Evolutionary conservation across 2,113 vertebrate species (phyloP).

Genomic region (Prochilodus magdalenae): DNA sequence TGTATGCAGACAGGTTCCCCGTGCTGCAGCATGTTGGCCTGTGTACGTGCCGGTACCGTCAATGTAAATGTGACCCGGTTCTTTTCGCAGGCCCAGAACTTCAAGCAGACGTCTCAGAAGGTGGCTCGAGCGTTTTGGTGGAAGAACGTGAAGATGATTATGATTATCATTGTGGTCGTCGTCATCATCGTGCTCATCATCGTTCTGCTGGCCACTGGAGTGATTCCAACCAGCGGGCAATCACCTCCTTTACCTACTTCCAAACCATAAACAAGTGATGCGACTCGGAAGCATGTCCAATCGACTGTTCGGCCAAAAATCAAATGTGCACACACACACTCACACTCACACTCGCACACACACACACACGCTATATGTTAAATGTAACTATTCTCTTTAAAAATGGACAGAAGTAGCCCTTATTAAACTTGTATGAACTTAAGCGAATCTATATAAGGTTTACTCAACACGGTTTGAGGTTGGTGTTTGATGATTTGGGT

Average conservation of each 20-base stretch:
- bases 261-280: background rate
- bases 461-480: no score
- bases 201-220: constrained; percentile 84
- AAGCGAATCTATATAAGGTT: no score
- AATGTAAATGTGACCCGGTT: background rate
- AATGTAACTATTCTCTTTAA: no score
- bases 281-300: background rate
- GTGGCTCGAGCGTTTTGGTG: constrained; percentile 93
- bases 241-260: fast-evolving
- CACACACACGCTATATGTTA: no score
- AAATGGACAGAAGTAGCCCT: no score
- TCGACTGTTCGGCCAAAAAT: constrained; percentile 13
- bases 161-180: constrained; percentile 84
- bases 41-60: no score
- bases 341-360: no score
- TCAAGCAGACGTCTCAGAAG: constrained; percentile 92
- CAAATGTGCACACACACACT: background rate
- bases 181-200: constrained; percentile 84
- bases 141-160: constrained; percentile 90
- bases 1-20: no score
- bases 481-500: no score
- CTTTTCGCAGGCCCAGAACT: constrained; percentile 85
- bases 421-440: no score
- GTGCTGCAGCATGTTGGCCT: no score
- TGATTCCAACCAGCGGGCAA: constrained; percentile 74